Evolutionary conservation across 2,797 vertebrate species (phyloP), one percentile per base, ranked within the genome.

Genomic region (Danio jaintianensis): DNA sequence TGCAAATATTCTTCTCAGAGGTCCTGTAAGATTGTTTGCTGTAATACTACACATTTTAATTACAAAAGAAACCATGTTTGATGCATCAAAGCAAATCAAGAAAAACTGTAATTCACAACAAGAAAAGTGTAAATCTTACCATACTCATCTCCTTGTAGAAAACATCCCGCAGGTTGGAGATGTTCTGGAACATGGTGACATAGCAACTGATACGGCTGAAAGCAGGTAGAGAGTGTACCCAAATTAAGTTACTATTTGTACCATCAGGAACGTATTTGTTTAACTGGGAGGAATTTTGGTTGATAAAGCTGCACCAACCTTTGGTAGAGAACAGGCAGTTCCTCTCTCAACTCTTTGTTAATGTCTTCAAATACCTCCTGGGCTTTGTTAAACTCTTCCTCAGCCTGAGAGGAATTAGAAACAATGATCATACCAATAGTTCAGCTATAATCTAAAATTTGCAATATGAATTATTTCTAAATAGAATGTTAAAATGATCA

Each of bases 291-390:
- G 20, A 48, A 71, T 38, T 62, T 48, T 15, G 48, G 42, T 48
- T 40, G 59, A 50, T 48, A 50, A 70, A 52, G 36, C 47, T 62
- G 55, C 47, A 38, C 77, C 62, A 86, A 99, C 98, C 97, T 96
- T 89, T 98, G 96, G 94, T 98, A 96, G 69, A 99, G 93, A 40
- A 95, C 94, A 1, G 98, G 97, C 53, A 99, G 89, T 85, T 99
- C 98, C 87, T 98, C 97, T 84, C 97, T 94, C 86, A 99, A 93
- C 88, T 99, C 97, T 1, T 90, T 96, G 69, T 98, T 99, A 63
- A 99, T 96, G 83, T 99, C 98, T 89, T 99, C 97, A 94, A 99
- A 99, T 13, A 99, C 97, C 86, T 87, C 96, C 89, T 98, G 97
- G 79, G 96, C 93, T 91, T 96, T 96, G 82, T 95, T 96, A 91